Evolutionary conservation across 2,797 vertebrate genomes (phyloP).

Genomic region (Thripadectes ignobilis): DNA sequence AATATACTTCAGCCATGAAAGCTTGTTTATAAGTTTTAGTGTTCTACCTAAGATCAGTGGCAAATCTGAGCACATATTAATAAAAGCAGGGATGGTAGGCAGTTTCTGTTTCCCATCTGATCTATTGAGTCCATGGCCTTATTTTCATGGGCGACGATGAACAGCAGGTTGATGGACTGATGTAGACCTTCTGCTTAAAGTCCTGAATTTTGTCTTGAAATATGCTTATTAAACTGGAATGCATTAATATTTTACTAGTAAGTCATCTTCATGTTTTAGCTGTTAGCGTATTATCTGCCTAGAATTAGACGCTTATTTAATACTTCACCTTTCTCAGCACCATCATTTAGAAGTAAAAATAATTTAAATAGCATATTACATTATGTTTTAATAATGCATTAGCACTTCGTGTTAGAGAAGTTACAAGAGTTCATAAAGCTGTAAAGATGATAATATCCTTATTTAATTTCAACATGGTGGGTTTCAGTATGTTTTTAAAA

Average conservation of each 20-base stretch:
- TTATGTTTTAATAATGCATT: conserved; percentile 35
- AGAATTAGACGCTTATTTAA: conserved; percentile 6
- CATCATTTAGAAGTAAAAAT: conserved; percentile 25
- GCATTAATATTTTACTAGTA: conserved; percentile 14
- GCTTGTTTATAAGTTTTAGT: not conserved
- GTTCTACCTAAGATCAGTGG: not conserved
- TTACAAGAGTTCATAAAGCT: conserved; percentile 28
- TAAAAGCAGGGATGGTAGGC: not conserved
- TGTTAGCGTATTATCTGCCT: not conserved
- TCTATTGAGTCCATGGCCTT: not conserved
- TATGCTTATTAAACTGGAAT: not conserved
- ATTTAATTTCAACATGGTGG: conserved; percentile 20
- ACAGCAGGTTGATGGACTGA: not conserved
- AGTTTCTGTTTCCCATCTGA: not conserved
- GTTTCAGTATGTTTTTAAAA: conserved; percentile 51
- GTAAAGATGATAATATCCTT: not conserved
- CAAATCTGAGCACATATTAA: not conserved
- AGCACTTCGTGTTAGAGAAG: not conserved
- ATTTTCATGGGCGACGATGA: not conserved
- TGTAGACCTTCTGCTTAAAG: not conserved
- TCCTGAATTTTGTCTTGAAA: not conserved
- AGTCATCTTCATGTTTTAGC: not conserved
- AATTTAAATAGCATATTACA: not conserved
- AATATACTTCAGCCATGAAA: not conserved
- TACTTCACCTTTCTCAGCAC: conserved; percentile 23